Base-by-base conservation (phyloP, 2,888 invertebrate genomes). In the Thymelicus acteon region DNA sequence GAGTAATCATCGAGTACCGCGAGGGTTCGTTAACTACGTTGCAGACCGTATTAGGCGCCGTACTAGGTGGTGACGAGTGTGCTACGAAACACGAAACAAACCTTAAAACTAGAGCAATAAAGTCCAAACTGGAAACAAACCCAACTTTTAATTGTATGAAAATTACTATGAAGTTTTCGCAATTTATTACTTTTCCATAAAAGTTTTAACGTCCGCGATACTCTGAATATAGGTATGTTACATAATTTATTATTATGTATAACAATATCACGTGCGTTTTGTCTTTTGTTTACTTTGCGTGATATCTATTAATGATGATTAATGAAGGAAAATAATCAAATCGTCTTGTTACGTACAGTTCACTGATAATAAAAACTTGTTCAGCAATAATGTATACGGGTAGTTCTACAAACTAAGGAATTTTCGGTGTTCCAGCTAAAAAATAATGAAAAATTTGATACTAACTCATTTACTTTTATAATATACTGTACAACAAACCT, bases 41-140 rank as follows among this genome's bases (percentile, higher is more conserved):
- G 70, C 70, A 19, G 49, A 64, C 70, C 70, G 70, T 70, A 64
- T 70, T 70, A 64, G 70, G 60, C 64, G 13, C 64, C 70, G 70
- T 70, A 65, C 70, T 71, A 71, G 65, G 65, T 19, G 64, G 64
- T 40, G 70, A 65, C 60, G 60, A 52, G 52, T 19, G 6, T 37
- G 31, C 60, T 15, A 52, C 31, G 15, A 71, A 60, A 71, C 6
- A 44, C 13, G 7, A 70, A 70, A 60, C 13, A 40, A n/a, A 44
- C 60, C 65, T 60, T 60, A 65, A 54, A 60, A 44, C 19, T 7
- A 47, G 10, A 13, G 12, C 7, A 19, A 52, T 60, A 65, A 37
- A 60, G 60, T 10, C 31, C 65, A 71, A 8, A 60, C 57, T 64
- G 10, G 15, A 63, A 49, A 58, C 39, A 19, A 7, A 49, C 39